Base-by-base conservation (phyloP, 1,140 invertebrate species). In the Asobara japonica region DNA sequence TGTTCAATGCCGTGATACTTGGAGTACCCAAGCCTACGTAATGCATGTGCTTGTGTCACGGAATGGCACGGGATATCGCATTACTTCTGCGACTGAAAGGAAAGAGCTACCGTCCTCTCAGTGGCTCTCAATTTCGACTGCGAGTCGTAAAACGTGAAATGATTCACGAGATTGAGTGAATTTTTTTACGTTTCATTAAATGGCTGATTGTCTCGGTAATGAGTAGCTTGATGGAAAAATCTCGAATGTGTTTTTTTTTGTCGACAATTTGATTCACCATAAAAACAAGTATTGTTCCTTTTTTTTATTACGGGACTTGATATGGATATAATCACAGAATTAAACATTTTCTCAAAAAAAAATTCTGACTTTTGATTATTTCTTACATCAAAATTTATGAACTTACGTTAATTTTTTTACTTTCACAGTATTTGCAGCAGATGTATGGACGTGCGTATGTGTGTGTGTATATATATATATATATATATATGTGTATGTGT, bases 51-150 rank as follows among this genome's bases (percentile, higher is more conserved):
- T 56, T 25, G 51, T 56, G 51, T 56, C 51, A 56, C 51, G 51
- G 51, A 56, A 56, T 56, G 51, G 51, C 51, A 56, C 51, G 51
- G 51, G 51, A 56, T 56, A 56, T 56, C 51, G 22, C 51, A 56
- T 56, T 56, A 56, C 51, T 56, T 56, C 10, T 56, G 51, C 51
- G 51, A 56, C 51, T 56, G 51, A 56, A 56, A 56, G 51, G 51
- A 56, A 56, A 18, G 51, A 56, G 51, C 51, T 56, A 56, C 51
- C 51, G 51, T 25, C 51, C 51, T 10, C 18, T 25, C 51, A 56
- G 51, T 56, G 51, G 51, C 18, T 13, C 51, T 56, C 51, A 56
- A 56, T 56, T 56, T 20, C 51, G 13, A 22, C n/a, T 16, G 18
- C n/a, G 41, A 45, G 41, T 45, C 10, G 36, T 38, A 38, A 38